These are phyloP conservation scores for Crotophaga sulcirostris DNA, from an alignment of 2,113 vertebrate species.

Conservation along the genomic window DNA sequence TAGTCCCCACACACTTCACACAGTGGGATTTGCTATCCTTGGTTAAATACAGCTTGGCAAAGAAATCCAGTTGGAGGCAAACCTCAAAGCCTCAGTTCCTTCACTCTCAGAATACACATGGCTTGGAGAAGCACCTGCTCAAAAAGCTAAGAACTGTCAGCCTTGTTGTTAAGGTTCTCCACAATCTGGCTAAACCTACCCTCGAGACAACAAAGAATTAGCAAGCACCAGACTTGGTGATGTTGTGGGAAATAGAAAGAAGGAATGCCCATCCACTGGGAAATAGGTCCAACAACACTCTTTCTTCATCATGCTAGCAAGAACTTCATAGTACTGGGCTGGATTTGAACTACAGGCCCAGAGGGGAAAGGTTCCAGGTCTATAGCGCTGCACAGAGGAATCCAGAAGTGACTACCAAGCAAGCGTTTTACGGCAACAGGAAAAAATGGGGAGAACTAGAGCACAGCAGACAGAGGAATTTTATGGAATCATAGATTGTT, in stretches of 20 bases:
- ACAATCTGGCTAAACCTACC: neutral
- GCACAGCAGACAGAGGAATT: neutral
- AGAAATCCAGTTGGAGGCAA: neutral
- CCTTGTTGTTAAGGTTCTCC: neutral
- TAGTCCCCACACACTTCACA: neutral
- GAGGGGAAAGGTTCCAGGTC: neutral
- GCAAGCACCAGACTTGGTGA: neutral
- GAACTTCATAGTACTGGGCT: neutral
- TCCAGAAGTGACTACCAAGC: neutral
- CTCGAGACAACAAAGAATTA: neutral
- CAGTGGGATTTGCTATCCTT: neutral
- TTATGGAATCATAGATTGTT: neutral
- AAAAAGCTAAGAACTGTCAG: neutral
- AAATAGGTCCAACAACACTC: neutral
- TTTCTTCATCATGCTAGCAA: neutral
- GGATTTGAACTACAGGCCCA: neutral
- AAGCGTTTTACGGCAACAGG: neutral
- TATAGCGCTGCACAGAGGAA: neutral
- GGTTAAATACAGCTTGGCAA: neutral
- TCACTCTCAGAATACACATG: accelerated
- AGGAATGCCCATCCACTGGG: neutral
- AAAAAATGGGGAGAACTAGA: neutral
- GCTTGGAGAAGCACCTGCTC: neutral
- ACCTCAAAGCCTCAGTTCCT: neutral
- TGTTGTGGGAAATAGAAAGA: neutral